phyloP scores from a whole-genome alignment of 2,888 invertebrate species.

The Nowickia ferox region DNA sequence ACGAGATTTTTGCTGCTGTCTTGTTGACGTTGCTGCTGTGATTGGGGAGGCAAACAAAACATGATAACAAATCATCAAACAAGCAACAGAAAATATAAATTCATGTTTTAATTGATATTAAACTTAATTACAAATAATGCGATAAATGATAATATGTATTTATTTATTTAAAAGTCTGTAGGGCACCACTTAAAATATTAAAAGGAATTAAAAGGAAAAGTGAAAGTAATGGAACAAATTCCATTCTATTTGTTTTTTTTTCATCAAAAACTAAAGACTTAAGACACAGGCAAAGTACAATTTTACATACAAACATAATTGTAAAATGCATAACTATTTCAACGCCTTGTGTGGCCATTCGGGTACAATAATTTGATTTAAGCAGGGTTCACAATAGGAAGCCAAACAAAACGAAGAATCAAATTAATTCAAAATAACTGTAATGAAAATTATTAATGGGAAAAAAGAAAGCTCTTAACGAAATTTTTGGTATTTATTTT shows the following conservation, averaged over 20 bases:
- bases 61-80: slow-evolving; percentile 24
- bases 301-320: background rate
- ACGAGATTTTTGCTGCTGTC: slow-evolving; percentile 55
- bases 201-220: background rate
- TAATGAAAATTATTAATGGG: slow-evolving; percentile 1
- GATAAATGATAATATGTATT: slow-evolving; percentile 28
- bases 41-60: slow-evolving; percentile 3
- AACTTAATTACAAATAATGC: slow-evolving; percentile 51
- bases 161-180: slow-evolving; percentile 21
- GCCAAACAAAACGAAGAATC: background rate
- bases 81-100: slow-evolving; percentile 16
- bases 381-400: background rate
- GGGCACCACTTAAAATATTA: background rate
- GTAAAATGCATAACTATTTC: background rate
- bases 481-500: background rate
- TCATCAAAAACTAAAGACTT: slow-evolving; percentile 20
- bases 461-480: background rate
- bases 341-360: background rate
- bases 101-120: slow-evolving; percentile 51
- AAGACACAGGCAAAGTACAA: background rate
- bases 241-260: background rate
- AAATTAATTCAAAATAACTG: slow-evolving; percentile 4
- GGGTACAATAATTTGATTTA: background rate
- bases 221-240: background rate
- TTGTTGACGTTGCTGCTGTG: background rate